phyloP scores from a whole-genome alignment of 1,140 invertebrate species.

The Drosophila neocordata region DNA sequence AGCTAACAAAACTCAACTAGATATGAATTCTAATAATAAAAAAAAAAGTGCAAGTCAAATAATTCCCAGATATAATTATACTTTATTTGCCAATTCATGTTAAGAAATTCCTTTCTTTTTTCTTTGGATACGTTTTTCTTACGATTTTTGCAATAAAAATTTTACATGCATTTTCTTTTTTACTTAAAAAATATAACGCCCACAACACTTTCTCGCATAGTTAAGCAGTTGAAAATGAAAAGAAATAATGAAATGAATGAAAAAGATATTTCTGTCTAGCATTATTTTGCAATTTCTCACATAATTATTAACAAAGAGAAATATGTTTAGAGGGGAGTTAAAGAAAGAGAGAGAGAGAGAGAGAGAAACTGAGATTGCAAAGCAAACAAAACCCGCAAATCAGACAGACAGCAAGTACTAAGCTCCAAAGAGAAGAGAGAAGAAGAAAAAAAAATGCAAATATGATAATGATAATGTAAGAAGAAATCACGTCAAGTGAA shows the following conservation, averaged over 20 bases:
- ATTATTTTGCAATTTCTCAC: constrained; percentile 75
- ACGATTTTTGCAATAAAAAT: constrained; percentile 1
- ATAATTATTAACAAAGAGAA: constrained; percentile 63
- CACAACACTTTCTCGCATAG: constrained; percentile 78
- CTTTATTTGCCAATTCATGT: constrained; percentile 19
- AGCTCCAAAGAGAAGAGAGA: constrained; percentile 14
- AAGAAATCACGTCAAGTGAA: constrained; percentile 74
- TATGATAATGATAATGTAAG: constrained; percentile 78
- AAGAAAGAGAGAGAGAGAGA: background rate
- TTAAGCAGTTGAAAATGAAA: constrained; percentile 51
- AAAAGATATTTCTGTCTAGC: constrained; percentile 71
- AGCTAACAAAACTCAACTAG: background rate
- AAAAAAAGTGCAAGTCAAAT: background rate
- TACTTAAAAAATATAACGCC: constrained; percentile 49
- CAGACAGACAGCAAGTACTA: constrained; percentile 18
- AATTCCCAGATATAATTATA: constrained; percentile 8
- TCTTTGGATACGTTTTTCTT: background rate
- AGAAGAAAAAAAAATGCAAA: constrained; percentile 60
- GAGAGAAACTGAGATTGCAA: constrained; percentile 29
- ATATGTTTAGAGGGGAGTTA: background rate
- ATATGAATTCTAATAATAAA: constrained; percentile 1
- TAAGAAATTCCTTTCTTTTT: constrained; percentile 29
- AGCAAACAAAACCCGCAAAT: constrained; percentile 40
- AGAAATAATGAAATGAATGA: constrained; percentile 21
- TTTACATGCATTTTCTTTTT: constrained; percentile 37